Base-by-base conservation (phyloP, 2,888 invertebrate genomes). In the Griposia aprilina region DNA sequence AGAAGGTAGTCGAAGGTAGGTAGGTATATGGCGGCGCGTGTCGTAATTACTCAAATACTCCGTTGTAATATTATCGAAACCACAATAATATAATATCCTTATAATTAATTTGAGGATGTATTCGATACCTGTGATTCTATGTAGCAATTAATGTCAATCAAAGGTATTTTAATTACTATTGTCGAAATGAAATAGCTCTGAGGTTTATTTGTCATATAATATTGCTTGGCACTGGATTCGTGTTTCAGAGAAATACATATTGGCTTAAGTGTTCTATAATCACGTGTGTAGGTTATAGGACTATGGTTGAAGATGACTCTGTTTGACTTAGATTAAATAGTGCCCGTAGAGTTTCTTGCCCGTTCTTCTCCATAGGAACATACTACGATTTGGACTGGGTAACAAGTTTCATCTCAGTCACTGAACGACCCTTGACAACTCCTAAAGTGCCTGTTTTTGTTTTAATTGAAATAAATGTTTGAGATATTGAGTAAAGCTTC, bases 81-180 rank as follows among this genome's bases (percentile, higher is more conserved):
- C 70, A 50, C 55, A 60, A 70, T 70, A 60, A 45, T 45, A 45
- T 41, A 60, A 45, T 45, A 45, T 41, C 20, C 2, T 30, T 36
- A 50, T 81, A 76, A 83, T 85, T 81, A 76, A 85, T 85, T 74
- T 60, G 50, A 50, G 8, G n/a, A 15, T 60, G 23, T 63, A 76
- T 60, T 55, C 63, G 50, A 76, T 81, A 81, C 63, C 76, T 83
- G 70, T 83, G 81, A 84, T 85, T 55, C 5, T 13, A 36, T 36
- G 30, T 36, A 74, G 55, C 71, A 76, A 81, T 85, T 70, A 73
- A 57, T 81, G 13, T 76, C 26, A 60, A 65, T 81, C 73, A 81
- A 81, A 76, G 81, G 52, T 60, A 79, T 70, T 85, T 71, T 63
- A 72, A 59, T 76, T 71, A 55, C n/a, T 66, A 36, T 15, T 17